phyloP scores from a whole-genome alignment of 1,140 invertebrate species.

The Polypedilum vanderplanki region DNA sequence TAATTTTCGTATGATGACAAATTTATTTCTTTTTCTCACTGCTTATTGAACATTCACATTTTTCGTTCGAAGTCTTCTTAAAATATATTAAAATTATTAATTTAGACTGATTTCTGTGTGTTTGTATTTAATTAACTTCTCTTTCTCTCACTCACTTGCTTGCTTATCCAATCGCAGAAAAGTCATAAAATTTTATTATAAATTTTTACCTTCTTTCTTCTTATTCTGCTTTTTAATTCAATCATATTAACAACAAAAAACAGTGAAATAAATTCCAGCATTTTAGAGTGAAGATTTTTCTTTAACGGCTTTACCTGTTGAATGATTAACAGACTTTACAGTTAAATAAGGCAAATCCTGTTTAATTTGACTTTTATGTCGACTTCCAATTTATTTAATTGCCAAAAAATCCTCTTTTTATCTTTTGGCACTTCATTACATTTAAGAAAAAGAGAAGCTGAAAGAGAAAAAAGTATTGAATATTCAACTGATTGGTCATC shows the following conservation, averaged over 20 bases:
- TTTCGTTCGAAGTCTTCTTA: constrained; percentile 2
- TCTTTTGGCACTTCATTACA: neutral
- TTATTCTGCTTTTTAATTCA: neutral
- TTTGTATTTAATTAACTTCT: constrained; percentile 28
- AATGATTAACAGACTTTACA: constrained; percentile 21
- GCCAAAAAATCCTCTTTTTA: neutral
- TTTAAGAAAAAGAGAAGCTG: neutral
- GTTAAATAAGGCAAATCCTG: neutral
- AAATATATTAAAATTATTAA: neutral
- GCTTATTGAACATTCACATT: constrained; percentile 26
- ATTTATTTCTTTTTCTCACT: constrained; percentile 27
- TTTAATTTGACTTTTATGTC: no score
- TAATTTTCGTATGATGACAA: constrained; percentile 23
- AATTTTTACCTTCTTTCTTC: neutral
- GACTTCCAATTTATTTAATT: neutral
- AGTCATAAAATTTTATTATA: constrained; percentile 24
- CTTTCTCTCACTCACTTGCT: no score
- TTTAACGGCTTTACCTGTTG: neutral
- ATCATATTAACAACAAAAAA: no score
- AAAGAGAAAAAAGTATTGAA: neutral
- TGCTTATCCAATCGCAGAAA: neutral
- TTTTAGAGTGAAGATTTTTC: no score
- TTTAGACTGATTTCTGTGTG: neutral
- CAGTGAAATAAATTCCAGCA: no score
- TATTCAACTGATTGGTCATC: neutral